These are phyloP conservation scores for Anolis sagrei DNA, from an alignment of 2,113 vertebrate genomes.

Conservation along the genomic window DNA sequence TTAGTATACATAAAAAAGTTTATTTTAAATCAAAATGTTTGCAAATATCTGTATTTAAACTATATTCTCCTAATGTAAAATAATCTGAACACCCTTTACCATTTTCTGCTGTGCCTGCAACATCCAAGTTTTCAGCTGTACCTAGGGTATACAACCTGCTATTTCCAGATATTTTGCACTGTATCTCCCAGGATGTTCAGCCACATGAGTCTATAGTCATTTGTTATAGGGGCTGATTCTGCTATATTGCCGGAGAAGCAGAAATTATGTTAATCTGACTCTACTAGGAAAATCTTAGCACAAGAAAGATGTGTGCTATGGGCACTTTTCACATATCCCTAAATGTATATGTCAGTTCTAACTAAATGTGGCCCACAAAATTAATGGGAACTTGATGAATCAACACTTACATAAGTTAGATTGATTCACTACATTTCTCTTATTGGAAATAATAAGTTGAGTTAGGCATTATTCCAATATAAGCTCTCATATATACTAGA, in stretches of 20 bases:
- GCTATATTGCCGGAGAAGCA: background rate
- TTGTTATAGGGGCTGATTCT: background rate
- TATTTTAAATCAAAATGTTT: constrained; percentile 23
- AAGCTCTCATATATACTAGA: background rate
- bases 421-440: too few relatives aligned
- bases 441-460: too few relatives aligned
- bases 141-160: background rate
- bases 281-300: background rate
- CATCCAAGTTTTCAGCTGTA: background rate
- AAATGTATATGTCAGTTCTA: too few relatives aligned
- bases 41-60: background rate
- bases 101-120: constrained; percentile 12
- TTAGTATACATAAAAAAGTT: constrained; percentile 23
- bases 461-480: background rate
- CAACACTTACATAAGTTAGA: too few relatives aligned
- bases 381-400: too few relatives aligned
- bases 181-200: too few relatives aligned
- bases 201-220: too few relatives aligned
- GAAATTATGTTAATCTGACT: background rate
- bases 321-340: background rate
- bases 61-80: background rate
- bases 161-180: too few relatives aligned
- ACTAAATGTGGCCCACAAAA: too few relatives aligned
- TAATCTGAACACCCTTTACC: background rate
- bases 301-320: background rate